Conservation (phyloP, 1,140 invertebrate species). For the Conus betulinus region DNA sequence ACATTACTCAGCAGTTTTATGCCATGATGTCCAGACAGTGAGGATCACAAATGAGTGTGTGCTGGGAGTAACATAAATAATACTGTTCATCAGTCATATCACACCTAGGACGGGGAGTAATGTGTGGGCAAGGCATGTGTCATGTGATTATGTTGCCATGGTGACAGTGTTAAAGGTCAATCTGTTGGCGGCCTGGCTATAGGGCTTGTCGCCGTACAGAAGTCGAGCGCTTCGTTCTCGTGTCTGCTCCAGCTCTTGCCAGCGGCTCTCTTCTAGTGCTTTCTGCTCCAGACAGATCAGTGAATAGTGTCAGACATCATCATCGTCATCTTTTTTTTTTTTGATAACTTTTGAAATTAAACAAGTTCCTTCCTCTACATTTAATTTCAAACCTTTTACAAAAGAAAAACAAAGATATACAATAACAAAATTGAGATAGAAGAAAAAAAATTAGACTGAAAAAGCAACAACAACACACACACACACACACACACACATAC, state of each 20-base stretch:
- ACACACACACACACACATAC: too few relatives aligned
- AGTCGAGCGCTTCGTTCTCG: conserved; percentile 67
- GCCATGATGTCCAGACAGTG: neutral
- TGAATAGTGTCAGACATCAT: too few relatives aligned
- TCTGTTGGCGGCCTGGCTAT: conserved; percentile 23
- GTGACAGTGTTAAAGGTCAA: conserved; percentile 22
- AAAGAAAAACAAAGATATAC: too few relatives aligned
- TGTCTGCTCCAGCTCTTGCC: conserved; percentile 69
- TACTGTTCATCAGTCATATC: neutral
- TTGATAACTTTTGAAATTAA: too few relatives aligned
- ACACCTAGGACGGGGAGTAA: neutral
- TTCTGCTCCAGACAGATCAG: conserved; percentile 57
- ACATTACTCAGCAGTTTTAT: neutral
- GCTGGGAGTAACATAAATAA: neutral
- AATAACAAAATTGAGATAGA: too few relatives aligned
- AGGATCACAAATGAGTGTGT: neutral
- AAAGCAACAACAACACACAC: too few relatives aligned
- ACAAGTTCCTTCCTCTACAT: too few relatives aligned
- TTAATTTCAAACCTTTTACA: too few relatives aligned
- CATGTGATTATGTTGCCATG: conserved; percentile 1
- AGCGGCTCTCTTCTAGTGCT: conserved; percentile 66
- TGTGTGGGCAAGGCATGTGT: neutral
- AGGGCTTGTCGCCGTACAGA: neutral
- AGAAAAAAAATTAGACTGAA: too few relatives aligned
- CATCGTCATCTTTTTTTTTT: too few relatives aligned